A percentile compares a stretch with the other conserved stretches of the same genome.
These are phyloP conservation scores for Numenius phaeopus DNA, from an alignment of 2,797 vertebrate genomes.

Conservation along the genomic window DNA sequence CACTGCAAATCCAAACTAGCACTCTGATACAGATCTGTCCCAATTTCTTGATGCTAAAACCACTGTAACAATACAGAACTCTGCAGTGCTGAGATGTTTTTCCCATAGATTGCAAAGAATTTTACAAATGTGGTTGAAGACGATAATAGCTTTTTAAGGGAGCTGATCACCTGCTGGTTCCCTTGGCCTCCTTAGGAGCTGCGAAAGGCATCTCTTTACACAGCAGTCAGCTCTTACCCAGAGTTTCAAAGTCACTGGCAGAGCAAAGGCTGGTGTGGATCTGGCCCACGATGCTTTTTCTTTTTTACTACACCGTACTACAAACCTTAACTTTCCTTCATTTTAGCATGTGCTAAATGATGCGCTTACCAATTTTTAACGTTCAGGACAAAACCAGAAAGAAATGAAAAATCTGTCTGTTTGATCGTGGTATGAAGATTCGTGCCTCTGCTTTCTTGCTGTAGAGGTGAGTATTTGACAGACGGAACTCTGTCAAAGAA, in stretches of 20 bases:
- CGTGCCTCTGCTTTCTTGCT: background rate
- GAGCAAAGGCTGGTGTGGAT: background rate
- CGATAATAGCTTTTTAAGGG: background rate
- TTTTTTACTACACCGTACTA: background rate
- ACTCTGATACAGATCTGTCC: background rate
- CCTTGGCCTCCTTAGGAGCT: background rate
- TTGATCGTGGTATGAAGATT: rapidly evolving
- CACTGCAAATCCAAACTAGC: background rate
- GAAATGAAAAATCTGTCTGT: background rate
- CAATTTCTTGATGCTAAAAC: background rate
- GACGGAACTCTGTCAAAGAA: background rate
- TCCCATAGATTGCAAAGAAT: background rate
- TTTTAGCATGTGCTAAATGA: background rate
- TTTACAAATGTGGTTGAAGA: background rate
- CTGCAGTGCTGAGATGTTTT: background rate
- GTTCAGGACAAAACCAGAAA: background rate
- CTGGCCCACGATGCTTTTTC: background rate
- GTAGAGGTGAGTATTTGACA: background rate
- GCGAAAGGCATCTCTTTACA: background rate
- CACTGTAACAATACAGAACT: background rate
- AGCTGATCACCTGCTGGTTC: background rate
- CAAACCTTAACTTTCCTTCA: background rate
- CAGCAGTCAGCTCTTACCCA: background rate
- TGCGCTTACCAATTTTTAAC: background rate
- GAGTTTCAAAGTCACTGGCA: background rate